These are phyloP conservation scores for Echinops telfairi DNA, from an alignment of 2,113 vertebrate species.

Conservation along the genomic window DNA sequence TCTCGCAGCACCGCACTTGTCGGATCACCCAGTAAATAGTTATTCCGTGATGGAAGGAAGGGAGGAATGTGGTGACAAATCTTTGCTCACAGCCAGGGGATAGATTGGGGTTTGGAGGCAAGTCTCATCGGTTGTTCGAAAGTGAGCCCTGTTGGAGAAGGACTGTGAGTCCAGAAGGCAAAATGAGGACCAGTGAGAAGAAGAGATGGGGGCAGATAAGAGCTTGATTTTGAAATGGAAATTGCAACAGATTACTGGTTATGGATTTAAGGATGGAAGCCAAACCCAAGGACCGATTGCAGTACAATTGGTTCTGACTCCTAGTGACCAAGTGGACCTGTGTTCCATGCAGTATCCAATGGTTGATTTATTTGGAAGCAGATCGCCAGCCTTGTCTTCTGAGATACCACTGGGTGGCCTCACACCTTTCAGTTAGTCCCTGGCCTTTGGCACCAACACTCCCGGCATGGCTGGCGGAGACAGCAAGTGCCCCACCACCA, in stretches of 20 bases:
- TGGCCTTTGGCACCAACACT: no score
- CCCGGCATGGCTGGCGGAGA: no score
- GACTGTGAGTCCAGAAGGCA: constrained; percentile 19
- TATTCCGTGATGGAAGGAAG: neutral
- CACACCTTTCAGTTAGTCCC: neutral
- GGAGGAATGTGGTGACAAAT: constrained; percentile 48
- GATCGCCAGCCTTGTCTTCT: neutral
- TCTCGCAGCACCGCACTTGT: constrained; percentile 6
- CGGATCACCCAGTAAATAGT: constrained; percentile 60
- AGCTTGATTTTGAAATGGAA: neutral
- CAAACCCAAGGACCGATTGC: neutral
- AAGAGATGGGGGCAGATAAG: neutral
- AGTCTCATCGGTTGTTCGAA: neutral
- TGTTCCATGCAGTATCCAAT: neutral
- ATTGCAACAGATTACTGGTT: no score
- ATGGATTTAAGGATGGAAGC: neutral
- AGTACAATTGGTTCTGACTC: neutral
- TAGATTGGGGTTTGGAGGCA: constrained; percentile 17
- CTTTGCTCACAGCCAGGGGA: constrained; percentile 12
- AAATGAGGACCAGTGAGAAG: neutral
- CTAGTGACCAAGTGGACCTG: neutral
- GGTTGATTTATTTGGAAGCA: neutral
- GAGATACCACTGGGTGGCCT: neutral
- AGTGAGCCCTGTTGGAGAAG: neutral
- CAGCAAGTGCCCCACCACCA: neutral